Percentiles rank a stretch among this genome's conserved stretches.
Conservation (phyloP, 1,140 invertebrate species). For the Macrobrachium rosenbergii region DNA sequence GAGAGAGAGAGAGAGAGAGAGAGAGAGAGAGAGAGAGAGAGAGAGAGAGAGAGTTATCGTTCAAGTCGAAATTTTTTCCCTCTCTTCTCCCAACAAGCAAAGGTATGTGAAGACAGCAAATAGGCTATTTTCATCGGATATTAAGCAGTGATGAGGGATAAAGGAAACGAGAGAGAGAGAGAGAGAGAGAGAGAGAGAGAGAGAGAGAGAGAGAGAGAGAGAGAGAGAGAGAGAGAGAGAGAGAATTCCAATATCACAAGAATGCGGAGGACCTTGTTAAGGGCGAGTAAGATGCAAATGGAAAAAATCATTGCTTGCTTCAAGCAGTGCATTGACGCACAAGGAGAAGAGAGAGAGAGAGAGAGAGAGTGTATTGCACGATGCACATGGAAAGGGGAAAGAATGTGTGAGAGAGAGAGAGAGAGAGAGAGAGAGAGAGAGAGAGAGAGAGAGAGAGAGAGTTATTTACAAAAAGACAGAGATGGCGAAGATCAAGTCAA, state of each 20-base stretch:
- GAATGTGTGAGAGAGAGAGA: background rate
- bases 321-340: background rate
- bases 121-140: background rate
- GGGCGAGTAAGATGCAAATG: too few species aligned
- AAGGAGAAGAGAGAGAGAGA: background rate
- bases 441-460: constrained; percentile 8
- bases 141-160: background rate
- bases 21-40: constrained; percentile 7
- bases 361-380: background rate
- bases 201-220: background rate
- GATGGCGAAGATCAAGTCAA: background rate
- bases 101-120: too few species aligned
- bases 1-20: background rate
- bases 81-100: too few species aligned
- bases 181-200: background rate
- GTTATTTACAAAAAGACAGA: background rate
- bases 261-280: background rate
- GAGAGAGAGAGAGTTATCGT: background rate
- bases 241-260: background rate
- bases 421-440: background rate
- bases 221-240: background rate
- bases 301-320: background rate
- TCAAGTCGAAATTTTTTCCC: background rate
- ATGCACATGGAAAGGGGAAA: background rate
- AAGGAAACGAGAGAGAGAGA: background rate